These are phyloP conservation scores for Lomographa bimaculata DNA, from an alignment of 2,888 invertebrate genomes.

Conservation along the genomic window DNA sequence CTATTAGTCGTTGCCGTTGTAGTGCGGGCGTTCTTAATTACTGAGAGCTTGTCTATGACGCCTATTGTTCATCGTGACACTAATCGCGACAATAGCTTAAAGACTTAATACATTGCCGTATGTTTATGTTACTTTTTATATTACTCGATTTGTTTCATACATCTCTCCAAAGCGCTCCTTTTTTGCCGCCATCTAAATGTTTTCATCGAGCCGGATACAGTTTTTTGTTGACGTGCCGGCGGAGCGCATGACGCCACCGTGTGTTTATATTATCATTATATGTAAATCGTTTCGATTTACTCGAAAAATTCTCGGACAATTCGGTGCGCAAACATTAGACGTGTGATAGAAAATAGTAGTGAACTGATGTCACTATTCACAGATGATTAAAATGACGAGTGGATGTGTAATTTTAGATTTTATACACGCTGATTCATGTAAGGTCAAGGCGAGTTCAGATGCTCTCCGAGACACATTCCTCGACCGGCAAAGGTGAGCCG, in stretches of 20 bases:
- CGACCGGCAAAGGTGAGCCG: constrained; percentile 49
- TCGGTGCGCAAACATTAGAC: background rate
- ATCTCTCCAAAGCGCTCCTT: constrained; percentile 44
- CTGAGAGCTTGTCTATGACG: too few relatives aligned
- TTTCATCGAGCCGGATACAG: constrained; percentile 70
- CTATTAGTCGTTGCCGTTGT: constrained; percentile 47
- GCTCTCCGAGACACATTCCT: constrained; percentile 39
- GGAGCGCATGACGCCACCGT: constrained; percentile 61
- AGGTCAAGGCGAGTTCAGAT: constrained; percentile 43
- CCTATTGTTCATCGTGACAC: constrained; percentile 60
- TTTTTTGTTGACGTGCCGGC: constrained; percentile 55
- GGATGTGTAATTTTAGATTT: constrained; percentile 20
- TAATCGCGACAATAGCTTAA: constrained; percentile 50
- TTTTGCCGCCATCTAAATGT: constrained; percentile 51
- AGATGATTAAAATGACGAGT: constrained; percentile 18
- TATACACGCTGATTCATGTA: constrained; percentile 30
- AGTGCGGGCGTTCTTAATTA: constrained; percentile 52
- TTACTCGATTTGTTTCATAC: too few relatives aligned
- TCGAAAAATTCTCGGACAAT: constrained; percentile 35
- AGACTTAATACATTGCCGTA: constrained; percentile 46
- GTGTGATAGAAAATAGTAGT: too few relatives aligned
- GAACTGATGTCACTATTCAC: too few relatives aligned
- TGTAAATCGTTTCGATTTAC: constrained; percentile 47
- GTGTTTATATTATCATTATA: constrained; percentile 57
- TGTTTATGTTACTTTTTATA: too few relatives aligned